Evolutionary conservation across 37 sponge, comb jelly and placozoan species (phyloP).

Genomic region (Bolinopsis microptera): DNA sequence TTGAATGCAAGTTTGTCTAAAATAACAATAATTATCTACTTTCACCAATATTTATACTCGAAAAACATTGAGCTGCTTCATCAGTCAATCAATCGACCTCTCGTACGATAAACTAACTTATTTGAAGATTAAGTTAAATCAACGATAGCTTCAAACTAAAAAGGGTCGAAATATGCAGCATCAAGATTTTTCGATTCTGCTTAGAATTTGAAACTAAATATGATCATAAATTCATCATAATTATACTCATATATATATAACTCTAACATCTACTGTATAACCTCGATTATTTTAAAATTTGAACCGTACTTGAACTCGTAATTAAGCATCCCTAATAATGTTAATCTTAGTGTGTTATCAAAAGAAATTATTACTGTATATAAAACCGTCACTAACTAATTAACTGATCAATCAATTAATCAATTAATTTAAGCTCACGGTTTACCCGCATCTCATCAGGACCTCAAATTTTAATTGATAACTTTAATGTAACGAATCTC

Average conservation of each 20-base stretch:
- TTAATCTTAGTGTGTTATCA: neutral
- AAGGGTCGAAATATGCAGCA: neutral
- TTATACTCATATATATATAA: neutral
- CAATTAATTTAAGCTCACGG: neutral
- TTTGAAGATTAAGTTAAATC: neutral
- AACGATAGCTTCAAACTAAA: too few relatives aligned
- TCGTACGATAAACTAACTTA: neutral
- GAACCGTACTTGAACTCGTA: neutral
- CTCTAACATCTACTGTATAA: neutral
- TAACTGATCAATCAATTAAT: neutral
- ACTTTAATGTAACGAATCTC: neutral
- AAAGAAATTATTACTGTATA: neutral
- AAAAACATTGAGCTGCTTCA: neutral
- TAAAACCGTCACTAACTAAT: neutral
- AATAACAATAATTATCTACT: constrained; percentile 42
- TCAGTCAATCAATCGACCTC: neutral
- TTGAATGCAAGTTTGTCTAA: constrained; percentile 5
- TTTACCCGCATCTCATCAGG: neutral
- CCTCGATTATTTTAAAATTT: neutral
- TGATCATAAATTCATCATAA: neutral
- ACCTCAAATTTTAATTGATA: neutral
- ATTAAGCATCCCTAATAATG: neutral
- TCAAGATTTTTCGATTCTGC: neutral
- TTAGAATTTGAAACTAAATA: neutral
- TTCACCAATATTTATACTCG: neutral